Base-by-base conservation (phyloP, 1,140 invertebrate genomes). In the Colletes gigas region DNA sequence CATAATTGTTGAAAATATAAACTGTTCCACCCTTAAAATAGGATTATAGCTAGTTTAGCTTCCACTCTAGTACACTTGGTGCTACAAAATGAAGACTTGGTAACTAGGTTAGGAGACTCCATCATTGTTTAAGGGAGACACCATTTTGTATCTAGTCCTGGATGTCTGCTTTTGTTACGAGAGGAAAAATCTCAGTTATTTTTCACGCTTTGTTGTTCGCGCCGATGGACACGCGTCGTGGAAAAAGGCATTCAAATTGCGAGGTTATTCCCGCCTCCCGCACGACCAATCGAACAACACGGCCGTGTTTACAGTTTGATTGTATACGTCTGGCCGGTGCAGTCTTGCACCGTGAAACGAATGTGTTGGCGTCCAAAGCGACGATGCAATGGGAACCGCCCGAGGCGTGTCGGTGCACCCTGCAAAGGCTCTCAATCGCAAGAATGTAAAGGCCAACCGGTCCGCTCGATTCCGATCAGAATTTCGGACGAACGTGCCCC, bases 351-450 rank as follows among this genome's bases (percentile, higher is more conserved):
- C 57, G 66, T 71, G 78, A 66, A 84, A 84, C 70, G 73, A 78
- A 86, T 75, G 82, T 82, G 78, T 81, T 82, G 81, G 76, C 73
- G 78, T 87, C 73, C 41, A 76, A 80, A 85, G 78, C 75, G 70
- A 82, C 85, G 83, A 73, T 78, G 83, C 85, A 89, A 88, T 90
- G 88, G 87, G 90, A 90, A 90, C 83, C 88, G 87, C 89, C 87
- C 67, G 87, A 81, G 83, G 89, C 88, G 88, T 88, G 88, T 83
- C 86, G 83, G 81, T 88, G 82, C 81, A 88, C 75, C 80, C 85
- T 83, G 83, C 87, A 81, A 85, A 83, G 87, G 78, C 87, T 88
- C 85, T 89, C 88, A 87, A 87, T 88, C 81, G 81, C 81, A 83
- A 86, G 82, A 84, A 84, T 81, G 77, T 78, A 85, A 85, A 79